Evolutionary conservation across 2,888 invertebrate genomes (phyloP), one percentile per base, ranked within the genome.

Genomic region (Zygaena filipendulae): DNA sequence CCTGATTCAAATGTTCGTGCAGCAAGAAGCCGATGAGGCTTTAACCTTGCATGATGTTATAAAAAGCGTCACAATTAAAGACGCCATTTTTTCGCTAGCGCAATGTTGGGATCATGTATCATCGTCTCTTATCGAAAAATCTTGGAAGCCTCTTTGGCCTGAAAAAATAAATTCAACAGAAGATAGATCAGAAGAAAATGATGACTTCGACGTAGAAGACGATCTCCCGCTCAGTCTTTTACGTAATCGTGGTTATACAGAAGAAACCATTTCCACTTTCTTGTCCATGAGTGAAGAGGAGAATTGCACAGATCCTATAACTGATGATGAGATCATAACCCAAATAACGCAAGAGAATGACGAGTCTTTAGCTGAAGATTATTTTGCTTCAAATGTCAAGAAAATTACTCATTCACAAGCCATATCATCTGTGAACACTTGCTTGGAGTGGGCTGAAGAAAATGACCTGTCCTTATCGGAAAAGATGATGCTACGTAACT

Each of bases 291-390:
- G 26, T 14, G 33, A 33, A 29, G 33, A 33, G 33, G 29, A 35
- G 26, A 29, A 35, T 32, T 28, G 28, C 26, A 31, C 26, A 27
- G 30, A 33, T 12, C 33, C 33, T 10, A 33, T 27, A 30, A 33
- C 30, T 30, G 33, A 33, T 33, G 33, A 33, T 21, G 33, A 33
- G 33, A 33, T 33, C 29, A 33, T 33, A 33, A 13, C 33, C 27
- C 29, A 33, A 33, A 10, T 33, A 13, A 33, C 33, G 33, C 33
- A 33, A 33, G 33, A 29, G 29, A 33, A 21, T 29, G 33, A 29
- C 25, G 33, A 30, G 29, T 23, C 33, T 26, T 21, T 20, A 11
- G 20, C 11, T 23, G 27, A 33, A 14, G 23, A 29, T 29, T 23
- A 20, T 29, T 26, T 16, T 30, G 23, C 26, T 33, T 25, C 19